Percentiles rank a stretch among this genome's conserved stretches.
phyloP scores from a whole-genome alignment of 2,888 invertebrate species.

The Cheilosia grossa region DNA sequence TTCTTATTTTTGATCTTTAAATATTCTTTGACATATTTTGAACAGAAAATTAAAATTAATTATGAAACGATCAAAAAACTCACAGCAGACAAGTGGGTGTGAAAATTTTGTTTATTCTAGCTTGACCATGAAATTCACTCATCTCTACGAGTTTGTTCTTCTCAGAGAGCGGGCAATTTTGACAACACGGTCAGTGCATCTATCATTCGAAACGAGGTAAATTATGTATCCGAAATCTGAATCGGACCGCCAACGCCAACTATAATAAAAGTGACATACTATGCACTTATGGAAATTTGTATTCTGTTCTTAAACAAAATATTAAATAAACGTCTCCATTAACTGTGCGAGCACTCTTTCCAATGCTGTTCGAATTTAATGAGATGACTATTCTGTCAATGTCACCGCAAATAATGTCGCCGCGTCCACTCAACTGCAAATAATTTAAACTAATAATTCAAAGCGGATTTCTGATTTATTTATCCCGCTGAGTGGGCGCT shows the following conservation, averaged over 20 bases:
- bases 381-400: slow-evolving; percentile 22
- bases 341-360: background rate
- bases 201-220: slow-evolving; percentile 45
- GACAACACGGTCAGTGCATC: slow-evolving; percentile 3
- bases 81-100: slow-evolving; percentile 16
- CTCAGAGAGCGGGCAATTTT: background rate
- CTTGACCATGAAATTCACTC: slow-evolving; percentile 25
- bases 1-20: background rate
- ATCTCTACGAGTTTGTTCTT: slow-evolving; percentile 16
- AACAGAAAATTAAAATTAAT: slow-evolving; percentile 6
- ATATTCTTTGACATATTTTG: background rate
- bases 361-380: slow-evolving; percentile 2
- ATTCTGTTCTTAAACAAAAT: slow-evolving; percentile 5
- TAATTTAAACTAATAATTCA: slow-evolving; percentile 49
- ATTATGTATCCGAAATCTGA: slow-evolving; percentile 6
- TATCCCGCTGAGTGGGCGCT: slow-evolving; percentile 40
- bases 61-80: background rate
- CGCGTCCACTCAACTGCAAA: slow-evolving; percentile 28
- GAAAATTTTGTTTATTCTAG: slow-evolving; percentile 5
- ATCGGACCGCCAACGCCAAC: slow-evolving; percentile 7
- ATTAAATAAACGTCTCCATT: slow-evolving; percentile 33
- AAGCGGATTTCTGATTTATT: slow-evolving; percentile 61
- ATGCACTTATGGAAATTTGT: background rate
- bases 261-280: slow-evolving; percentile 13
- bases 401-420: slow-evolving; percentile 28